A percentile compares a stretch with the other conserved stretches of the same genome.
Evolutionary conservation across 1,140 invertebrate genomes (phyloP).

Genomic region (Aphaenogaster rudis): DNA sequence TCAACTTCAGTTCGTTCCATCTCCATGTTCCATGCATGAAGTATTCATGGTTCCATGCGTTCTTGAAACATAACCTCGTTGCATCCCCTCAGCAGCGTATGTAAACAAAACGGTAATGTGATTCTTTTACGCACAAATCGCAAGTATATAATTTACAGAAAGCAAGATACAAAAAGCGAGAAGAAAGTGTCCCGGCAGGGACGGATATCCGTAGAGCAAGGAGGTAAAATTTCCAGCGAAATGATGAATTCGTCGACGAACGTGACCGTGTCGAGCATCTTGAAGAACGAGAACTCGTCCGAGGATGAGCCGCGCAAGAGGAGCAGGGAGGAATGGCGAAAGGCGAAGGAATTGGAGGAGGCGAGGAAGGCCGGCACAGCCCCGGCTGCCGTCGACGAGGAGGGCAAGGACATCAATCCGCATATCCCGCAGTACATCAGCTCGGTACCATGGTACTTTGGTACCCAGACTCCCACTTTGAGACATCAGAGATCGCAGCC

Average conservation of each 20-base stretch:
- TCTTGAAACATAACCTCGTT: too few relatives aligned
- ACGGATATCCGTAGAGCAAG: neutral
- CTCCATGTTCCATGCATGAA: too few relatives aligned
- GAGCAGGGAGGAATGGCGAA: too few relatives aligned
- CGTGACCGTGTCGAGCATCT: neutral
- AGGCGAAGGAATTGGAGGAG: neutral
- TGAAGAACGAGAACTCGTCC: neutral
- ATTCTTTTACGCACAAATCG: neutral
- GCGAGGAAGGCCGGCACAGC: neutral
- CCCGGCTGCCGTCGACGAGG: neutral
- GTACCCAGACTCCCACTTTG: too few relatives aligned
- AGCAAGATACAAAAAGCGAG: too few relatives aligned
- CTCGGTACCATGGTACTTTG: too few relatives aligned
- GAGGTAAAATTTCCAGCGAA: neutral
- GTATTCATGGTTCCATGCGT: too few relatives aligned
- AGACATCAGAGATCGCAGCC: constrained; percentile 96
- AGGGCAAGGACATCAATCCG: neutral
- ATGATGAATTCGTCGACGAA: neutral
- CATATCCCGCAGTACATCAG: neutral
- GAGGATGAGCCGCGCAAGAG: neutral
- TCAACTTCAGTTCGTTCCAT: too few relatives aligned
- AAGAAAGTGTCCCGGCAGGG: too few relatives aligned
- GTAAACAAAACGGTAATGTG: neutral
- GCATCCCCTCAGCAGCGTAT: neutral
- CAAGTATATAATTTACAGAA: neutral